Evolutionary conservation across 1,140 invertebrate species (phyloP).

Genomic region (Anastrepha obliqua): DNA sequence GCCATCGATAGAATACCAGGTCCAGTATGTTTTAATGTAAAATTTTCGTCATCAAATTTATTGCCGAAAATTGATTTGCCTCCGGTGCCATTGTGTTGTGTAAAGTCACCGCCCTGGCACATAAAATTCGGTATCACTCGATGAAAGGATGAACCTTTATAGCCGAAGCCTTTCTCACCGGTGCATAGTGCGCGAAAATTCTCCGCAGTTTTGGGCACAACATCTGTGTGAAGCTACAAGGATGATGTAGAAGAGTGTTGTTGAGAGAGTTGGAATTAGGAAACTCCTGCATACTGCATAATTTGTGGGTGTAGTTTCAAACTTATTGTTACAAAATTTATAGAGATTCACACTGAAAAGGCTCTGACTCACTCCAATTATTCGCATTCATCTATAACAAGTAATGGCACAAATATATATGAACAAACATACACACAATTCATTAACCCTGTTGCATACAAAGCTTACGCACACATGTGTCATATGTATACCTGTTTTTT

Average conservation of each 20-base stretch:
- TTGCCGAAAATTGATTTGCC: conserved; percentile 95
- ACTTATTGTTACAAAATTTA: too few species aligned
- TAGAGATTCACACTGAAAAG: too few species aligned
- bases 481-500: neutral
- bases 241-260: conserved; percentile 7
- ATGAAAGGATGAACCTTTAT: conserved; percentile 92
- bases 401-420: neutral
- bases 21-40: conserved; percentile 91
- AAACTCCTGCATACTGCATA: neutral
- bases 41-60: conserved; percentile 97
- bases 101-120: conserved; percentile 96
- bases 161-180: conserved; percentile 93
- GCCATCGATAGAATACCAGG: conserved; percentile 93
- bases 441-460: neutral
- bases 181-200: conserved; percentile 85
- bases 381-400: neutral
- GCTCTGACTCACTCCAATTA: neutral
- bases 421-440: neutral
- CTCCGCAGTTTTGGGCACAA: conserved; percentile 81
- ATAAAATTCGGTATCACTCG: conserved; percentile 97
- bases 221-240: conserved; percentile 85
- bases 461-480: neutral
- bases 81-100: conserved; percentile 93
- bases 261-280: neutral
- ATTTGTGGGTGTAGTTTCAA: too few species aligned